A percentile compares a stretch with the other conserved stretches of the same genome.
These are phyloP conservation scores for Coptodon rendalli DNA, from an alignment of 2,113 vertebrate genomes.

Conservation along the genomic window DNA sequence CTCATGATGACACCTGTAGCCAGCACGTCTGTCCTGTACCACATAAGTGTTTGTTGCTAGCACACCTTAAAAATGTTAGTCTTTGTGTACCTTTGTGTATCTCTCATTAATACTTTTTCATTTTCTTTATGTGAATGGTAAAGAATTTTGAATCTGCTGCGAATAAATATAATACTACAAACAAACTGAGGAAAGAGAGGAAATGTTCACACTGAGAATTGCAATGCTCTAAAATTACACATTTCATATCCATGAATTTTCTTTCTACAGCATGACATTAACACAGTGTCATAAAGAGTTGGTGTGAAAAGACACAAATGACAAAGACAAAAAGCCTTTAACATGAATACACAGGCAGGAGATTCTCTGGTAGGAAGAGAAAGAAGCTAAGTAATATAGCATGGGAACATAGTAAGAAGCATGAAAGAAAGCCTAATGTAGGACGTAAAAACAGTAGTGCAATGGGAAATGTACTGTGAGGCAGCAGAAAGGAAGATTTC, in stretches of 20 bases:
- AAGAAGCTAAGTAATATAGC: not conserved
- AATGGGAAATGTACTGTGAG: not conserved
- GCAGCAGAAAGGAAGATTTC: not conserved
- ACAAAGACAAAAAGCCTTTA: not conserved
- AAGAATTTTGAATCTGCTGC: not conserved
- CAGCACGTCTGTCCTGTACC: not conserved
- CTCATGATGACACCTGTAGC: not conserved
- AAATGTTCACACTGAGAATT: not conserved
- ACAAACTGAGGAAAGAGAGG: not conserved
- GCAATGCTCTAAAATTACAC: not conserved
- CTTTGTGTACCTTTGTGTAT: not conserved
- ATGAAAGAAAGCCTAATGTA: not conserved
- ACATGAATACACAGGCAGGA: not conserved
- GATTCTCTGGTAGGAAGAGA: not conserved
- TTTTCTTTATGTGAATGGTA: not conserved
- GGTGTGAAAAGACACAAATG: not conserved
- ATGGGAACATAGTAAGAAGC: not conserved
- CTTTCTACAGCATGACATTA: not conserved
- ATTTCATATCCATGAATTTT: not conserved
- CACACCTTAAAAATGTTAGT: not conserved
- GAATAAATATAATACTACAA: not conserved
- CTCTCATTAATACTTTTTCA: not conserved
- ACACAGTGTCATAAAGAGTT: not conserved
- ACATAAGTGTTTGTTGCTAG: not conserved
- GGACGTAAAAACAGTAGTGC: not conserved